A percentile compares a stretch with the other conserved stretches of the same genome.
These are phyloP conservation scores for Aphaenogaster ashmeadi DNA, from an alignment of 1,140 invertebrate species.

Conservation along the genomic window DNA sequence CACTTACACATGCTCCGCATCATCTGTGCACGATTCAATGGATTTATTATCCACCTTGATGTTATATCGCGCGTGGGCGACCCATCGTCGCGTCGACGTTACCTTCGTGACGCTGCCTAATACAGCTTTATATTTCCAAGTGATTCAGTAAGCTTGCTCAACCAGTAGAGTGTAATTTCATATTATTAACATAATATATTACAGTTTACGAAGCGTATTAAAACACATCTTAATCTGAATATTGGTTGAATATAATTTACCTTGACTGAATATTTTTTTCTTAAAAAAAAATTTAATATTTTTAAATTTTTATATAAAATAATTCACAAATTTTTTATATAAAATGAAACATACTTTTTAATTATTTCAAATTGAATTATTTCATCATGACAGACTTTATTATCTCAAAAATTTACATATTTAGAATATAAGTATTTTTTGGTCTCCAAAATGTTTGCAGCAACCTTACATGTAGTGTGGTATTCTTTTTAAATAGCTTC, in stretches of 20 bases:
- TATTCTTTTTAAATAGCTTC: background rate
- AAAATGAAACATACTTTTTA: background rate
- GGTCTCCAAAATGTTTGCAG: background rate
- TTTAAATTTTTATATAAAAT: background rate
- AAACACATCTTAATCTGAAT: background rate
- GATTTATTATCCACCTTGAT: conserved; percentile 61
- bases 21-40: conserved; percentile 45
- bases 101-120: conserved; percentile 18
- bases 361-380: background rate
- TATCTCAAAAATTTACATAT: background rate
- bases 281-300: background rate
- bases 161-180: background rate
- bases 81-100: conserved; percentile 34
- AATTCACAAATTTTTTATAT: background rate
- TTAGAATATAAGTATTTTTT: background rate
- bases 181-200: background rate
- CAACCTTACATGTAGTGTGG: background rate
- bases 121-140: conserved; percentile 43
- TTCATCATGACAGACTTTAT: background rate
- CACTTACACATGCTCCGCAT: conserved; percentile 55
- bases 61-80: conserved; percentile 39
- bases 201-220: background rate
- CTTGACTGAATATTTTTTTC: background rate
- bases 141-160: conserved; percentile 22
- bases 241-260: background rate